Percentiles rank a stretch among this genome's conserved stretches.
Conservation (phyloP, 2,113 vertebrate species). For the Brachirus orientalis region DNA sequence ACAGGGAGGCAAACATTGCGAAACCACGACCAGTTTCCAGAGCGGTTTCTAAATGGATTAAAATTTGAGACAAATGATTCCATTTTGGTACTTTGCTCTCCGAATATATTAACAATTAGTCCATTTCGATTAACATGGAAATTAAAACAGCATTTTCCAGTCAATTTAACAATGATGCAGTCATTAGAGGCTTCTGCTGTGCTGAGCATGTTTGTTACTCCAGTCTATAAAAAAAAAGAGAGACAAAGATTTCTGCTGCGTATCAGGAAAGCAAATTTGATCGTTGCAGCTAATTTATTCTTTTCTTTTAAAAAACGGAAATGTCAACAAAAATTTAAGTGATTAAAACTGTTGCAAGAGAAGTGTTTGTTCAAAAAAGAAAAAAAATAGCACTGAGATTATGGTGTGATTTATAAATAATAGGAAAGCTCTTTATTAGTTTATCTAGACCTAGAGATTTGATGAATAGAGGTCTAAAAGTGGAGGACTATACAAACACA, state of each 20-base stretch:
- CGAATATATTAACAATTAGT: constrained; percentile 93
- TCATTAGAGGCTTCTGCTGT: constrained; percentile 90
- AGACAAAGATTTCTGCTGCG: constrained; percentile 39
- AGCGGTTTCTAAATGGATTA: constrained; percentile 74
- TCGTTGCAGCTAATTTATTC: constrained; percentile 23
- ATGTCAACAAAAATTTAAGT: not conserved
- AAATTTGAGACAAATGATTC: constrained; percentile 74
- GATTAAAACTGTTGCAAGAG: not conserved
- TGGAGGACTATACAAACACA: constrained; percentile 9
- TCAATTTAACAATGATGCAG: constrained; percentile 95
- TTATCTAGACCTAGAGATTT: not conserved
- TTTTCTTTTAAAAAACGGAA: not conserved
- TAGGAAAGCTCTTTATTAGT: not conserved
- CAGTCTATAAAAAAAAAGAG: constrained; percentile 62
- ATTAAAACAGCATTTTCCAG: constrained; percentile 98
- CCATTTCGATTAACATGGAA: constrained; percentile 97
- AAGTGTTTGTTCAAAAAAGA: not conserved
- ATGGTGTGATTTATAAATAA: not conserved
- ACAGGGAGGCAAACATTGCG: constrained; percentile 37
- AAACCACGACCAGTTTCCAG: constrained; percentile 45
- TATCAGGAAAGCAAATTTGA: constrained; percentile 26
- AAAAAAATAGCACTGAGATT: not conserved
- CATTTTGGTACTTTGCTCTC: constrained; percentile 74
- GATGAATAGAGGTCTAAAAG: not conserved
- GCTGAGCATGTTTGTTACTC: constrained; percentile 86